Conservation (phyloP, 1,140 invertebrate species). For the Venturia canescens region DNA sequence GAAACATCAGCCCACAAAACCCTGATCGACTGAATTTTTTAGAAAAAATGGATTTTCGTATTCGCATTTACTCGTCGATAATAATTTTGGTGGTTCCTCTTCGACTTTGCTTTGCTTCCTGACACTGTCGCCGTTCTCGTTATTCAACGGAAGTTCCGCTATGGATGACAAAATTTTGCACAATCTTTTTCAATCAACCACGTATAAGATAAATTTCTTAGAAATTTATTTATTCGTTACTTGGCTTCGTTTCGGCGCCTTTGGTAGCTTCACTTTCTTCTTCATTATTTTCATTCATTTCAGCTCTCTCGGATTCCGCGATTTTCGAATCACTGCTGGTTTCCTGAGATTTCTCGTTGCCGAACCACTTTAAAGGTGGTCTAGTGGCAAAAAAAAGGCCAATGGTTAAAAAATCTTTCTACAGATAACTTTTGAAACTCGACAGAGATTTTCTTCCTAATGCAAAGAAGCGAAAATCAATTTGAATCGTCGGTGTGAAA, state of each 20-base stretch:
- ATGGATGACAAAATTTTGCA: background rate
- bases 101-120: background rate
- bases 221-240: background rate
- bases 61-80: conserved; percentile 4
- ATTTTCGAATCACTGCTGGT: background rate
- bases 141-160: background rate
- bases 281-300: conserved; percentile 16
- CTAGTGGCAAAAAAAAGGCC: conserved; percentile 49
- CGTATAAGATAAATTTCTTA: background rate
- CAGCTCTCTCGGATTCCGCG: background rate
- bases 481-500: no score
- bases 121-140: background rate
- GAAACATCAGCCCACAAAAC: background rate
- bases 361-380: conserved; percentile 64
- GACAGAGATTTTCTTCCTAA: no score
- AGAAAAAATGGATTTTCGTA: background rate
- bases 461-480: no score
- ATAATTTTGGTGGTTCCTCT: conserved; percentile 11
- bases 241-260: background rate
- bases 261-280: background rate
- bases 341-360: conserved; percentile 45
- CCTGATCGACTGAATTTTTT: background rate
- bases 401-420: no score
- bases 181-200: background rate
- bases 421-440: no score